Evolutionary conservation across 1,140 invertebrate genomes (phyloP), one percentile per base, ranked within the genome.

Genomic region (Procambarus virginalis): DNA sequence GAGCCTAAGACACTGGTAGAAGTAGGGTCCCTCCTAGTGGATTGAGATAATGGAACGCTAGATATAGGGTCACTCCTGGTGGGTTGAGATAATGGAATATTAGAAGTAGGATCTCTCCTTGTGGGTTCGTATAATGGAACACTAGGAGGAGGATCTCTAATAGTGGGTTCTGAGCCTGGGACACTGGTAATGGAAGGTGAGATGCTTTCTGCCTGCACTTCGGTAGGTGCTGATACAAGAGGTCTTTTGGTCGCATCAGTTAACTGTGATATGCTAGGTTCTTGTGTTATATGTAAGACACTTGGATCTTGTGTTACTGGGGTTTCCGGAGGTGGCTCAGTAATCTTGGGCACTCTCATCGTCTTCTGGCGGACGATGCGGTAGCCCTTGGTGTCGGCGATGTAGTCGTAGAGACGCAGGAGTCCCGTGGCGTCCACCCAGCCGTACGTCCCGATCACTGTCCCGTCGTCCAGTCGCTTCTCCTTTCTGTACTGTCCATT

Each of bases 401-500:
- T 96, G 93, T 98, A 98, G 93, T 98, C 97, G 93, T 97, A 96
- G 58, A 97, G 96, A 3, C 97, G 94, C 68, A 98, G 94, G 93
- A 95, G 96, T 3, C 97, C 97, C 82, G 96, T 95, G 6, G 97
- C 96, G 93, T 97, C 97, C 34, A 98, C 96, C 97, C 97, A 97
- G 6, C 96, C 96, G 91, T 93, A 93, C 20, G 92, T 92, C 8
- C 92, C 92, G 45, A 92, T 60, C 64, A 92, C 91, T 9, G 89
- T 84, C 10, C 91, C 91, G 70, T 91, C 84, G 9, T 93, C 92
- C 1, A 98, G 94, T 82, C 97, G 95, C 93, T 97, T 97, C 93
- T 98, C 97, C 94, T 97, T 97, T 20, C 97, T 95, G 93, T 97
- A 98, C 93, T 98, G 97, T 2, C 97, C 97, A 93, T 96, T 97